Percentiles rank a stretch among this genome's conserved stretches.
phyloP scores from a whole-genome alignment of 2,888 invertebrate genomes.

The Drosophila histrio region DNA sequence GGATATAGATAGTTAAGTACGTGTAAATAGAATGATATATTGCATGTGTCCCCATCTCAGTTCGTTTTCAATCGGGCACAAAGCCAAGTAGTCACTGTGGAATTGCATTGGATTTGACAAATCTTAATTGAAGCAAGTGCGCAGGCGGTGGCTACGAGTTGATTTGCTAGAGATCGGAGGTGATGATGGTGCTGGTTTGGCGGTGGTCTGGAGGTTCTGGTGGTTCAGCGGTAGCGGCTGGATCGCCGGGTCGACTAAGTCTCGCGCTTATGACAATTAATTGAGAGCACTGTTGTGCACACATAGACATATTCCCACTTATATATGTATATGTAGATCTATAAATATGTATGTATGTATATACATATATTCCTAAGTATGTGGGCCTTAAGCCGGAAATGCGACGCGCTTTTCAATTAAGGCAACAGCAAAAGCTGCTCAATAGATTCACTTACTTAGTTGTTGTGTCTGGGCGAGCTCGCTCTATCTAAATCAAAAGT shows the following conservation, averaged over 20 bases:
- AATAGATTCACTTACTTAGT: constrained; percentile 20
- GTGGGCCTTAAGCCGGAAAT: constrained; percentile 65
- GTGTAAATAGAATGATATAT: constrained; percentile 24
- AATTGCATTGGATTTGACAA: constrained; percentile 79
- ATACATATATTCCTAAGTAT: constrained; percentile 7
- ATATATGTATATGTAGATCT: not conserved
- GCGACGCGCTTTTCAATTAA: constrained; percentile 79
- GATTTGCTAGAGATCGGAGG: constrained; percentile 26
- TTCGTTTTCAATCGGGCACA: constrained; percentile 57
- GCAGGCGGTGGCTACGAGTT: constrained; percentile 17
- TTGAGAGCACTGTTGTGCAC: constrained; percentile 57
- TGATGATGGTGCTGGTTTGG: not conserved
- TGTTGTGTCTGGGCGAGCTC: constrained; percentile 21
- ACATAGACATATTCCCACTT: not conserved
- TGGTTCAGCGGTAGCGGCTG: constrained; percentile 14
- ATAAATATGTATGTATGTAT: constrained; percentile 6
- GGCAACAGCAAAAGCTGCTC: constrained; percentile 22
- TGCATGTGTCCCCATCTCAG: constrained; percentile 37
- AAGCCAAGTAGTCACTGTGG: constrained; percentile 26
- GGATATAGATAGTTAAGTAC: constrained; percentile 22
- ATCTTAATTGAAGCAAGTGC: constrained; percentile 79
- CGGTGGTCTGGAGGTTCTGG: constrained; percentile 1
- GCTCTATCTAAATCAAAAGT: constrained; percentile 18
- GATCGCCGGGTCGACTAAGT: constrained; percentile 44
- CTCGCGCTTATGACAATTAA: constrained; percentile 69